Evolutionary conservation across 2,797 vertebrate genomes (phyloP), one percentile per base, ranked within the genome.

Genomic region (Oceanodroma leucorhoa): DNA sequence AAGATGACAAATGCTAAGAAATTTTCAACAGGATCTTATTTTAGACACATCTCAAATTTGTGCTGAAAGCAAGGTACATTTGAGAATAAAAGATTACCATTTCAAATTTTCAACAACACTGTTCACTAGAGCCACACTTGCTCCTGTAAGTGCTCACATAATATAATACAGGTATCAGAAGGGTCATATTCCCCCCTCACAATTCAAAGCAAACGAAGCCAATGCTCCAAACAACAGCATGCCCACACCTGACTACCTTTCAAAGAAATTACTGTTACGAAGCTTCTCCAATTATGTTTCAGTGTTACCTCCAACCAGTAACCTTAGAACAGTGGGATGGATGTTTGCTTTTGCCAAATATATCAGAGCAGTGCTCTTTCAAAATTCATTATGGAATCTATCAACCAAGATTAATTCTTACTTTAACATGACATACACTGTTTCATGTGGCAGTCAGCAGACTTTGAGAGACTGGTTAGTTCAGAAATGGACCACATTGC

Each of bases 341-440:
- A 81, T 29, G 22, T 29, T 46, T 57, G 84, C 58, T 87, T 84
- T 45, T 57, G 61, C 43, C 40, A 64, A 83, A 64, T 24, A 24
- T 2, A 55, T 40, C 11, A 66, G 3, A 88, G 46, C 22, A 54
- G 51, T 7, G n/a, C 19, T 67, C 22, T 71, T 81, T 41, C 30
- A 82, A 89, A 93, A 86, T 60, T 43, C 48, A 40, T 54, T 41
- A 30, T 0, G 0, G 15, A 46, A 67, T 75, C 20, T 29, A 53
- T 8, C 57, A 71, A 36, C 22, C 45, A 40, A n/a, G 43, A 60
- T 7, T 38, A 90, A 46, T 34, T 88, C 24, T 32, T 40, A 40
- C 29, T 80, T 70, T 40, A 50, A 21, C 13, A 6, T 0, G 4
- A 2, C 43, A 30, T 15, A 62, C 14, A 2, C 3, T 0, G 24